Evolutionary conservation across 2,888 invertebrate genomes (phyloP).

Genomic region (Serrognathus titanus): DNA sequence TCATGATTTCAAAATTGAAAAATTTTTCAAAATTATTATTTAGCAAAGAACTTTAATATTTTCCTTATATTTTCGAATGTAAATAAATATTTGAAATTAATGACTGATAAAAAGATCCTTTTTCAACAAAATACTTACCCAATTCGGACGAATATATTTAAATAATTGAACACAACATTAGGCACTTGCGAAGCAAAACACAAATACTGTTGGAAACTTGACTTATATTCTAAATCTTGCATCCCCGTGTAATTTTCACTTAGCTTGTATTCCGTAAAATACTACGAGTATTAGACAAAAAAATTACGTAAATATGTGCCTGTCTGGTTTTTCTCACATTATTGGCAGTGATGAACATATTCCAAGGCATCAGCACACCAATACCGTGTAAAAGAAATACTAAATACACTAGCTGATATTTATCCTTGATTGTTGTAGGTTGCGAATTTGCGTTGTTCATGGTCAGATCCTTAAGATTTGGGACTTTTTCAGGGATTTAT

Average conservation of each 20-base stretch:
- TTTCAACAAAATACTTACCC: conserved; percentile 47
- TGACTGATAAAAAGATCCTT: too few species aligned
- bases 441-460: too few species aligned
- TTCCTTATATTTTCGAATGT: too few species aligned
- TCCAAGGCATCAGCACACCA: conserved; percentile 95
- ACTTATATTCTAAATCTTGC: conserved; percentile 52
- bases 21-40: too few species aligned
- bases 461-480: too few species aligned
- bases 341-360: conserved; percentile 97
- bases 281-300: conserved; percentile 51
- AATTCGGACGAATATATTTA: conserved; percentile 81
- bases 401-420: conserved; percentile 76
- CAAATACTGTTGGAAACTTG: conserved; percentile 79
- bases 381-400: conserved; percentile 91
- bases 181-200: conserved; percentile 91
- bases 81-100: too few species aligned
- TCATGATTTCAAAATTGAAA: not conserved
- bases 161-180: conserved; percentile 89
- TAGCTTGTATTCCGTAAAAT: conserved; percentile 85
- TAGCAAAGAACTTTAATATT: too few species aligned
- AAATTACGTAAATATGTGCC: not conserved
- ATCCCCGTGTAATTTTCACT: conserved; percentile 54
- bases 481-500: too few species aligned
- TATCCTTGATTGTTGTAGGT: conserved; percentile 30
- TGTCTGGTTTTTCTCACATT: conserved; percentile 21